Evolutionary conservation across 2,888 invertebrate species (phyloP), one percentile per base, ranked within the genome.

Genomic region (Eumacrocentrus americanus): DNA sequence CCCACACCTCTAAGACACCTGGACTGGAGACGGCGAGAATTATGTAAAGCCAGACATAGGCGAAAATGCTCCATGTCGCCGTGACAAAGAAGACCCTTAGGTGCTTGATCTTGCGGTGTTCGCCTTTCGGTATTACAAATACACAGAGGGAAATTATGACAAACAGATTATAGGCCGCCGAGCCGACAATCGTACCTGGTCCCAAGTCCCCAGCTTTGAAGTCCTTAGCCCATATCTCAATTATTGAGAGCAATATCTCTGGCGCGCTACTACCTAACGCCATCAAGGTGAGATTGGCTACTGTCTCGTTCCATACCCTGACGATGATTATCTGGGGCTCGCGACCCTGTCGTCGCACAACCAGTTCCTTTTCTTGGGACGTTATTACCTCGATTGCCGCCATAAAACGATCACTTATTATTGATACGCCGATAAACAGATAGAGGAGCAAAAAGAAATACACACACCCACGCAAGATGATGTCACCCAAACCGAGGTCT

Each of bases 371-470:
- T 81, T 99, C 98, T 80, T 96, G 91, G 0, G 98, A 97, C 54
- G 98, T 99, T 81, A 99, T 99, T 69, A 96, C 97, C 86, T 99
- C 99, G 80, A 99, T 99, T 73, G 98, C 92, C 40, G 96, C 95
- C 99, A 99, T 99, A 84, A 99, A 99, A 61, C 98, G 90, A 81
- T 99, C 99, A 70, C 98, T 97, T 68, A 98, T 92, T 81, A 99
- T 98, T 70, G 98, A 98, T 46, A 99, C 98, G 58, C 99, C 99
- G 78, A 99, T 92, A 84, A 99, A 99, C 80, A 98, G 88, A 82
- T 98, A 99, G 73, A 92, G 84, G 81, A 99, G 88, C 47, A 88
- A 83, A 52, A 94, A 70, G 83, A 98, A 95, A 83, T 99, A 99
- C 63, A 95, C 89, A 65, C 91, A 74, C 42, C 98, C 98, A 25